Percentiles rank a stretch among this genome's conserved stretches.
phyloP scores from a whole-genome alignment of 2,113 vertebrate genomes.

The Crypturellus undulatus region DNA sequence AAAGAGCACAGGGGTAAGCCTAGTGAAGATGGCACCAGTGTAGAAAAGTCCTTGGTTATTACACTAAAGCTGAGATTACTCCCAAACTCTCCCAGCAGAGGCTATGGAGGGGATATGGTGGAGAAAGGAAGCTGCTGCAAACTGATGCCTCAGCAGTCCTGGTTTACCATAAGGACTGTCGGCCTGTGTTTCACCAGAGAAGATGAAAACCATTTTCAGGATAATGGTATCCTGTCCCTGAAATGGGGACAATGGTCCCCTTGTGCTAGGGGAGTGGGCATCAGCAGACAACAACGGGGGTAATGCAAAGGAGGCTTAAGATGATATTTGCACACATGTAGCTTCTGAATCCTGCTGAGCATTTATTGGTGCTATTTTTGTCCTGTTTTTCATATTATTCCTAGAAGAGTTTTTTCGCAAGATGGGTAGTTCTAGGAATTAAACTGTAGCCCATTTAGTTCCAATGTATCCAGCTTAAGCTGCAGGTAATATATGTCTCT shows the following conservation, averaged over 20 bases:
- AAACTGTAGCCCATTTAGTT: not conserved
- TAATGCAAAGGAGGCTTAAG: not conserved
- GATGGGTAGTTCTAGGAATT: not conserved
- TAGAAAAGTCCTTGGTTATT: not conserved
- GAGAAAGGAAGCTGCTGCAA: fast-evolving
- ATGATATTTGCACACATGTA: not conserved
- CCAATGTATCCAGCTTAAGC: not conserved
- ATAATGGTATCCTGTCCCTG: not conserved
- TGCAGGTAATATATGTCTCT: not conserved
- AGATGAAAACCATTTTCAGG: not conserved
- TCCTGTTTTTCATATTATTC: not conserved
- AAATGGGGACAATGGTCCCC: no score
- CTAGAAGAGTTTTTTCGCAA: not conserved
- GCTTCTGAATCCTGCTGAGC: not conserved
- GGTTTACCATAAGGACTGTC: not conserved
- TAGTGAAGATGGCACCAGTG: not conserved
- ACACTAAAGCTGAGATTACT: not conserved
- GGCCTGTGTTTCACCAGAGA: not conserved
- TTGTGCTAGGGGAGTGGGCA: not conserved
- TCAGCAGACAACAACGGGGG: not conserved
- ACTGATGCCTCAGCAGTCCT: not conserved
- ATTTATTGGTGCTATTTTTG: not conserved
- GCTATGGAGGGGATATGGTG: fast-evolving
- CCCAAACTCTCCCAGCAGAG: not conserved
- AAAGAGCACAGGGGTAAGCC: not conserved